Conservation (phyloP, 2,113 vertebrate genomes). For the Ciconia boyciana region DNA sequence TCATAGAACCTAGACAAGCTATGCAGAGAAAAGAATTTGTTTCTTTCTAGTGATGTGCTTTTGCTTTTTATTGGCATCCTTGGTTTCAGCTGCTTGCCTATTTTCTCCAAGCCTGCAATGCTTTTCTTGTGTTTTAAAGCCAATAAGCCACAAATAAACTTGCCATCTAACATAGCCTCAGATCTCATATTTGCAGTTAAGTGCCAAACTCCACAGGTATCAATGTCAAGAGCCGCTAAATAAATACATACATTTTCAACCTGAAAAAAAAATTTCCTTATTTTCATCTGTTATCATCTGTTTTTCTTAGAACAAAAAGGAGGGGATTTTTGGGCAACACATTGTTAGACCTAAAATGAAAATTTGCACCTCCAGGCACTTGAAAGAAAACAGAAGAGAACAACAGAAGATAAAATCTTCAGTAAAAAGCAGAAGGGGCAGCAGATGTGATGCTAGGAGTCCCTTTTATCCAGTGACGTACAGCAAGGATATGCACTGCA, state of each 20-base stretch:
- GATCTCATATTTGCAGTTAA: no score
- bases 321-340: background rate
- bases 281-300: background rate
- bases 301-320: background rate
- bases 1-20: background rate
- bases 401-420: background rate
- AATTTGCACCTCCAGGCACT: background rate
- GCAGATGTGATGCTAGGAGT: background rate
- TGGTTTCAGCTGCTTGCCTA: background rate
- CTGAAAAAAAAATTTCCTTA: background rate
- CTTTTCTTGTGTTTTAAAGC: background rate
- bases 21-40: background rate
- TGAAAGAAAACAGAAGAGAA: background rate
- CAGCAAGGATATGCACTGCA: background rate
- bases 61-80: background rate
- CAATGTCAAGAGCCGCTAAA: background rate
- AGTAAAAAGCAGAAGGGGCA: background rate
- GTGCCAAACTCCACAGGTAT: background rate
- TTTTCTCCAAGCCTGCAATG: background rate
- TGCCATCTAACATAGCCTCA: background rate
- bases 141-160: background rate
- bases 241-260: background rate
- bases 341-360: background rate
- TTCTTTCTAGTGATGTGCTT: background rate
- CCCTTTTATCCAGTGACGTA: accelerated